Evolutionary conservation across 2,888 invertebrate species (phyloP).

Genomic region (Slavum lentiscoides): DNA sequence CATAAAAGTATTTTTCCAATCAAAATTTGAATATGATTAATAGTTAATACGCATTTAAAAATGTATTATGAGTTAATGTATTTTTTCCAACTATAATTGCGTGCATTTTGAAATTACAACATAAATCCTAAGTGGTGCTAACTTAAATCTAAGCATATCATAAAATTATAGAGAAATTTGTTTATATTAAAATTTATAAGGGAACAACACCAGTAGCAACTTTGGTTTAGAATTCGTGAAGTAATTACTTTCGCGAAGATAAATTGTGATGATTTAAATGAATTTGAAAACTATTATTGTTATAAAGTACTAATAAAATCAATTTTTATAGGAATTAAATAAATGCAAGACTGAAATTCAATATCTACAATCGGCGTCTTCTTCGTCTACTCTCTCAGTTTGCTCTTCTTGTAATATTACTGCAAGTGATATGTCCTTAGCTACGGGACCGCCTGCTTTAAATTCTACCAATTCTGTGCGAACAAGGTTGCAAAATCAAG

Average conservation of each 20-base stretch:
- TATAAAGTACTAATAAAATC: not conserved
- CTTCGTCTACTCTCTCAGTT: slow-evolving; percentile 62
- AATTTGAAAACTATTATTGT: not conserved
- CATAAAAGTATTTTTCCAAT: not conserved
- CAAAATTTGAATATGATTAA: no score
- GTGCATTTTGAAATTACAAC: no score
- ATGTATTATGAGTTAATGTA: not conserved
- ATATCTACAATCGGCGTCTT: slow-evolving; percentile 87
- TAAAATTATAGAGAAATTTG: no score
- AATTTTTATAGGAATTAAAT: slow-evolving; percentile 73
- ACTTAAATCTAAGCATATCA: no score
- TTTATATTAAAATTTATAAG: no score
- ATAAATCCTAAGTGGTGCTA: no score
- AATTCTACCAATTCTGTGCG: slow-evolving; percentile 24
- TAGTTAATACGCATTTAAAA: not conserved
- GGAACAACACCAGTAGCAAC: no score
- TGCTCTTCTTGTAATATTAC: slow-evolving; percentile 44
- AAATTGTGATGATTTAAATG: no score
- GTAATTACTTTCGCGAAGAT: no score
- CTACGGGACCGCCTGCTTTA: slow-evolving; percentile 22
- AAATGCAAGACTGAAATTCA: slow-evolving; percentile 90
- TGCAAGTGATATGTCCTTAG: slow-evolving; percentile 34
- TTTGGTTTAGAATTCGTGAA: no score
- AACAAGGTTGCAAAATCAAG: slow-evolving; percentile 21
- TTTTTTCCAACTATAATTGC: no score